Conservation (phyloP, 2,797 vertebrate genomes). For the Ciconia nigra region DNA sequence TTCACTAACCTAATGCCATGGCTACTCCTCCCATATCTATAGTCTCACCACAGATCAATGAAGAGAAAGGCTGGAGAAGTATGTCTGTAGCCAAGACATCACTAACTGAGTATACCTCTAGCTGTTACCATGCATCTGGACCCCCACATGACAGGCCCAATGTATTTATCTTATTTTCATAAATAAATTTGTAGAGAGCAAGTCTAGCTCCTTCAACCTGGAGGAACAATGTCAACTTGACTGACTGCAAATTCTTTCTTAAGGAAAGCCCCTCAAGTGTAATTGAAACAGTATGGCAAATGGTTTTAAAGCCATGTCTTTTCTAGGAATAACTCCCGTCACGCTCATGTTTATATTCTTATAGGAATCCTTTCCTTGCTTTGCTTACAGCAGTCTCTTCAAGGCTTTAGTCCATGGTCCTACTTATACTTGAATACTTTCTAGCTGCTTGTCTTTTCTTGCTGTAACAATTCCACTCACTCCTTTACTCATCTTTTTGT, state of each 20-base stretch:
- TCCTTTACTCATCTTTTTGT: not conserved
- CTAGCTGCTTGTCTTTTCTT: not conserved
- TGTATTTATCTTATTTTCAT: constrained; percentile 51
- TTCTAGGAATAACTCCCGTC: not conserved
- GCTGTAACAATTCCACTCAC: not conserved
- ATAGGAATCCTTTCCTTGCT: not conserved
- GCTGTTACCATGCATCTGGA: not conserved
- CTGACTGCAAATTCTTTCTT: constrained; percentile 56
- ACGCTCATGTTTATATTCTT: not conserved
- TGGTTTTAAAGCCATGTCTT: constrained; percentile 36
- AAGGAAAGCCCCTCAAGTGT: constrained; percentile 19
- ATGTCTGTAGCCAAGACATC: not conserved
- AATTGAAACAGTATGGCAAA: constrained; percentile 24
- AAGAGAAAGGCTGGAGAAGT: not conserved
- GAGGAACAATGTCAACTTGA: constrained; percentile 1
- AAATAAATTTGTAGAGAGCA: constrained; percentile 41
- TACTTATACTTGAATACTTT: not conserved
- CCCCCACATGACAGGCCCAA: not conserved
- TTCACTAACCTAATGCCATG: not conserved
- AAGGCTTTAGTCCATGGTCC: not conserved
- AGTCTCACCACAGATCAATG: not conserved
- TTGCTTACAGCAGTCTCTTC: not conserved
- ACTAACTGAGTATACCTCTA: not conserved
- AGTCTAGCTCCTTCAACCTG: constrained; percentile 1
- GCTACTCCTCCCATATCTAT: not conserved